Base-by-base conservation (phyloP, 2,113 vertebrate genomes). In the Edolisoma coerulescens region DNA sequence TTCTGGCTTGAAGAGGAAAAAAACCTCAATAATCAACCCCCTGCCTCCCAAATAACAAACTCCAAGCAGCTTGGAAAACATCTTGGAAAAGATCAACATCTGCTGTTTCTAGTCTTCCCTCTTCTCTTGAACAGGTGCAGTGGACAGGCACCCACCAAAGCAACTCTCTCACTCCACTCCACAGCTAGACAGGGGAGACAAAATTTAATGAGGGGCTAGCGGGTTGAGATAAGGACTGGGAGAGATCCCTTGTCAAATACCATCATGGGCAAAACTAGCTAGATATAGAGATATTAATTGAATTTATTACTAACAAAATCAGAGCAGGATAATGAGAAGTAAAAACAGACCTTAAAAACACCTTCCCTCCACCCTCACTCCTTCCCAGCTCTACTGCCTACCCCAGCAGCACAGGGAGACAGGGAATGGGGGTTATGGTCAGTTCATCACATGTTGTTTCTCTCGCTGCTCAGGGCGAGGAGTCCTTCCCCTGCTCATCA, bases 111-210 rank as follows among this genome's bases (percentile, higher is more conserved):
- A 47, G 10, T 28, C 15, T 57, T 61, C 12, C 20, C 6, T 54
- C 16, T 44, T 30, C 28, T 63, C 41, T 54, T 74, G 24, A 52
- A 20, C 2, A 41, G 20, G 9, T 37, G 30, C 42, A 44, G 53
- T 13, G 17, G 32, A 35, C 71, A 68, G 35, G 37, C 30, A 50
- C 26, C 17, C 22, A 44, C 37, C 27, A 44, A 52, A 59, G 37
- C 17, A 59, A 17, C 26, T 50, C 10, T 16, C 7, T 42, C 17
- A 27, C 11, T 50, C 35, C 0, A 0, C 19, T 65, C 24, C 10
- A 26, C 11, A 50, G 32, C 11, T 22, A 17, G 9, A 67, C 14
- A 50, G 15, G 23, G 7, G n/a, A 56, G 59, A 65, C 14, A 32
- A 59, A 59, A 22, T 59, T 37, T 76, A 37, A 50, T 0, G 0